Conservation (phyloP, 1,140 invertebrate species). For the Macrocentrus cingulum region DNA sequence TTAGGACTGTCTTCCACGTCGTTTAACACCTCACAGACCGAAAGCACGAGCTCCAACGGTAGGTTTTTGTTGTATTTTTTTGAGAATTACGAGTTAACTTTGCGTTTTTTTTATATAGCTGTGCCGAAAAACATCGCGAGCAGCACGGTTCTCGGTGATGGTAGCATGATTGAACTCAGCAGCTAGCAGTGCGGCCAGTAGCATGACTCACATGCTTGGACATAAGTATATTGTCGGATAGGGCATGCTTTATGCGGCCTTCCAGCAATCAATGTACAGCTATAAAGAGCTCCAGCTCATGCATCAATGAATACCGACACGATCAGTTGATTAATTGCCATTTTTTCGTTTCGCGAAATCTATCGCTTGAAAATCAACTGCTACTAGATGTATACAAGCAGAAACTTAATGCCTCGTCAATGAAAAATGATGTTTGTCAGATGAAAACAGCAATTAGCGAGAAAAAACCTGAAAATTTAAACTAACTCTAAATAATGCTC, state of each 20-base stretch:
- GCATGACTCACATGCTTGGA: conserved; percentile 51
- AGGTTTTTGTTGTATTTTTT: conserved; percentile 26
- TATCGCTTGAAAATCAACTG: conserved; percentile 8
- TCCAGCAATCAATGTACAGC: conserved; percentile 81
- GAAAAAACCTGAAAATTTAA: not conserved
- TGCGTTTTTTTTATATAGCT: no score
- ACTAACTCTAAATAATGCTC: not conserved
- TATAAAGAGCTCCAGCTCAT: conserved; percentile 85
- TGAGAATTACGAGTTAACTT: no score
- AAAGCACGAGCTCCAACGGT: conserved; percentile 58
- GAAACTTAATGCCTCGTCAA: conserved; percentile 1
- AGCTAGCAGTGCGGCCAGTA: conserved; percentile 49
- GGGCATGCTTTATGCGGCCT: conserved; percentile 67
- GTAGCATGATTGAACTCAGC: conserved; percentile 41
- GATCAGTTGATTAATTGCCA: conserved; percentile 65
- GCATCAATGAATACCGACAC: conserved; percentile 76
- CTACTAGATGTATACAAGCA: conserved; percentile 23
- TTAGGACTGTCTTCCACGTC: conserved; percentile 53
- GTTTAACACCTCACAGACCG: conserved; percentile 56
- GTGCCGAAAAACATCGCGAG: conserved; percentile 56
- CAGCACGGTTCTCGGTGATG: conserved; percentile 34
- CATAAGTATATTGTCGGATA: conserved; percentile 71
- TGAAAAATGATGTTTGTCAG: conserved; percentile 5
- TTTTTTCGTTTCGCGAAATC: no score
- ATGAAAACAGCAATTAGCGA: not conserved